Percentiles rank a stretch among this genome's conserved stretches.
phyloP scores from a whole-genome alignment of 2,113 vertebrate species.

The Phylloscopus trochiloides region DNA sequence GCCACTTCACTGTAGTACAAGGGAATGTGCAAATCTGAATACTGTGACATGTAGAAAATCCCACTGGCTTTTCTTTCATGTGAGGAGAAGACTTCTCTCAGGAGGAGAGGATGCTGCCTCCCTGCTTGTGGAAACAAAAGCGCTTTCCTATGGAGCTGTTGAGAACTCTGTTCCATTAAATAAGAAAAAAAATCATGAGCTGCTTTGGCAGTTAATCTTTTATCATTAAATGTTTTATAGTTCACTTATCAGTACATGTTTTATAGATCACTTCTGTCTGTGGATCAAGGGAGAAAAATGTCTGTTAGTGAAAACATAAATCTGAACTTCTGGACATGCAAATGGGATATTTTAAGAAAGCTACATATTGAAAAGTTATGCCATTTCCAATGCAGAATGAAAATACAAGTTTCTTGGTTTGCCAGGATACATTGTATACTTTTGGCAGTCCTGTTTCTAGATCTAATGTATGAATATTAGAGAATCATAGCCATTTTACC shows the following conservation, averaged over 20 bases:
- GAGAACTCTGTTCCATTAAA: background rate
- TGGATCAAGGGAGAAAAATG: background rate
- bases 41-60: background rate
- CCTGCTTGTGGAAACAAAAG: background rate
- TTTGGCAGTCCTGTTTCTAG: background rate
- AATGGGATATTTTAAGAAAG: background rate
- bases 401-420: background rate
- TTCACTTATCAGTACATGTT: background rate
- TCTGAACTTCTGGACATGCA: background rate
- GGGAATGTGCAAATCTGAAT: background rate
- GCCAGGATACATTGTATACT: background rate
- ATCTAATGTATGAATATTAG: background rate
- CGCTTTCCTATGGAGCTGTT: background rate
- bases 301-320: background rate
- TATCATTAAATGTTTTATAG: background rate
- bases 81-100: background rate
- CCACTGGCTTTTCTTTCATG: background rate
- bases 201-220: background rate
- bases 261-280: background rate
- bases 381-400: background rate
- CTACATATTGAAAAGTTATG: accelerated
- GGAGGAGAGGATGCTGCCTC: background rate
- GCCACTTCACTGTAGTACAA: background rate
- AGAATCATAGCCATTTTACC: background rate
- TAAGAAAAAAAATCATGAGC: background rate